These are phyloP conservation scores for Drosophila bifasciata DNA, from an alignment of 1,140 invertebrate genomes.

Conservation along the genomic window DNA sequence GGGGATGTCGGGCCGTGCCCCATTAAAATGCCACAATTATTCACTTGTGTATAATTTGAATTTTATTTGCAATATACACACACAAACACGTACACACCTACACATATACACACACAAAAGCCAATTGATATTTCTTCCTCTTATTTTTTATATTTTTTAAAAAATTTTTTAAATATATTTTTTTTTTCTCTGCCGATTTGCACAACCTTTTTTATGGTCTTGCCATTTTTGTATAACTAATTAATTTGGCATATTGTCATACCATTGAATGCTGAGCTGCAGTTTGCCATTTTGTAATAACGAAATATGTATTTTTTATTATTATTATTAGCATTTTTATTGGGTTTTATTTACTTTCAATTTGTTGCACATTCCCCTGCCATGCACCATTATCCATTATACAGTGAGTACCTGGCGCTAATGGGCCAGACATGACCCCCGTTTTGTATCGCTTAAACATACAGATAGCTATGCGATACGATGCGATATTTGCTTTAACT, in stretches of 20 bases:
- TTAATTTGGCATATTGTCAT: slow-evolving; percentile 80
- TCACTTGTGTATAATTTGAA: slow-evolving; percentile 81
- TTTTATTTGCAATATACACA: slow-evolving; percentile 58
- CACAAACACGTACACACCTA: slow-evolving; percentile 23
- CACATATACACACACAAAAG: slow-evolving; percentile 21
- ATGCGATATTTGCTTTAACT: slow-evolving; percentile 58
- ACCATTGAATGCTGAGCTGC: slow-evolving; percentile 28
- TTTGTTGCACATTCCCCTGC: slow-evolving; percentile 61
- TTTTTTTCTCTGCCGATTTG: too few species aligned
- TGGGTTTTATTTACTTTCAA: slow-evolving; percentile 72
- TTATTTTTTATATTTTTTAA: slow-evolving; percentile 31
- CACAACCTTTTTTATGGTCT: slow-evolving; percentile 54
- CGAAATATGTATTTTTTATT: slow-evolving; percentile 35
- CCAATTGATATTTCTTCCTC: slow-evolving; percentile 12
- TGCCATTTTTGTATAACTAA: slow-evolving; percentile 77
- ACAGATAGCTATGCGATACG: too few species aligned
- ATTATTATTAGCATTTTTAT: slow-evolving; percentile 8
- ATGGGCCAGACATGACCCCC: slow-evolving; percentile 68
- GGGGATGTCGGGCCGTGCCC: slow-evolving; percentile 44
- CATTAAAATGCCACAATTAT: slow-evolving; percentile 76
- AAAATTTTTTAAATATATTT: too few species aligned
- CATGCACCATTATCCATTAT: too few species aligned
- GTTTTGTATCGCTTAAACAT: slow-evolving; percentile 22
- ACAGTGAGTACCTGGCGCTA: slow-evolving; percentile 60
- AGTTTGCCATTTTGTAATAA: slow-evolving; percentile 67